phyloP scores from a whole-genome alignment of 2,797 vertebrate species.

The Calcarius lapponicus region DNA sequence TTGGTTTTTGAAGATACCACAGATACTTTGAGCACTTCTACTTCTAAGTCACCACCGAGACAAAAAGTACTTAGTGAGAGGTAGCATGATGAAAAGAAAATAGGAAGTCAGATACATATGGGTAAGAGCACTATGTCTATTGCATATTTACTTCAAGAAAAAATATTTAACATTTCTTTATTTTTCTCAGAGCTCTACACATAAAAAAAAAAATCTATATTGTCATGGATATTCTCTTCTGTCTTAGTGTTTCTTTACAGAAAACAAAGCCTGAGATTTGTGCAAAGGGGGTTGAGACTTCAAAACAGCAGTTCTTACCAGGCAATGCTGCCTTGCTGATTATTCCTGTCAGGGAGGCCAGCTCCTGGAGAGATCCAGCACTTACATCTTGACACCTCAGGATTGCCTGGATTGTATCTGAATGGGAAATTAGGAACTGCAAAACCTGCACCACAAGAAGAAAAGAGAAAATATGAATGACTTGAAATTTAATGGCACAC shows the following conservation, averaged over 20 bases:
- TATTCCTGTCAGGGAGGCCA: constrained; percentile 92
- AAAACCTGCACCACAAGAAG: constrained; percentile 82
- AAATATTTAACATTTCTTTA: neutral
- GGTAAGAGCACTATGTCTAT: neutral
- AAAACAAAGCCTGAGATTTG: neutral
- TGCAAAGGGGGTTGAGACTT: neutral
- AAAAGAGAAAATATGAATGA: neutral
- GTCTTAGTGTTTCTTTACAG: neutral
- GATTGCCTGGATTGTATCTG: constrained; percentile 93
- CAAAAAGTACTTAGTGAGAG: neutral
- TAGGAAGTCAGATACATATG: neutral
- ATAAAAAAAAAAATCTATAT: neutral
- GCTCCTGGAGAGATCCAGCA: constrained; percentile 88
- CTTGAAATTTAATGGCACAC: neutral
- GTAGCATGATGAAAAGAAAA: neutral
- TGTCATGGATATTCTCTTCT: neutral
- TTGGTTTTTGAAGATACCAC: neutral
- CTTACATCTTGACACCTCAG: constrained; percentile 90
- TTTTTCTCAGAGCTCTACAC: neutral
- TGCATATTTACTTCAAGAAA: neutral
- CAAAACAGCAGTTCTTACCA: constrained; percentile 74
- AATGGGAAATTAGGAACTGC: constrained; percentile 94
- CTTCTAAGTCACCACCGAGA: neutral
- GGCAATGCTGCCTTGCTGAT: constrained; percentile 97
- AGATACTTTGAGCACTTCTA: neutral